phyloP scores from a whole-genome alignment of 2,113 vertebrate genomes.

The Chloroceryle aenea region DNA sequence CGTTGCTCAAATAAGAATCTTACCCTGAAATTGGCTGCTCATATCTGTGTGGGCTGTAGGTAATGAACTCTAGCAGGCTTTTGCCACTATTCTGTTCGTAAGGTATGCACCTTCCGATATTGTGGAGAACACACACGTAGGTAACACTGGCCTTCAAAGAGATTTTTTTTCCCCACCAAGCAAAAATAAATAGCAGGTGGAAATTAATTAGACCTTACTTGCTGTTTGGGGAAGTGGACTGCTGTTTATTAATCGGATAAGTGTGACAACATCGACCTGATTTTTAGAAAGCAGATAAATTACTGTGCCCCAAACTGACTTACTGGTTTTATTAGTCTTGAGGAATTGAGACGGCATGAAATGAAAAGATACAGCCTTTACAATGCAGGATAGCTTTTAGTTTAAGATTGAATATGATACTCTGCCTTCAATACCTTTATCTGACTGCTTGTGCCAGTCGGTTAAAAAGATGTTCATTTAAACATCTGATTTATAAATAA shows the following conservation, averaged over 20 bases:
- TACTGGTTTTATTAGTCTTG: slow-evolving; percentile 28
- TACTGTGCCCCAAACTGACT: background rate
- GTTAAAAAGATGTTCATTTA: slow-evolving; percentile 20
- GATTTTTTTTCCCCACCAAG: background rate
- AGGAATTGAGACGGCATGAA: background rate
- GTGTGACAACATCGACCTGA: slow-evolving; percentile 9
- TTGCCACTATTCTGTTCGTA: background rate
- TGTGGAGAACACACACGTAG: background rate
- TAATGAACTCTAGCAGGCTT: slow-evolving; percentile 3
- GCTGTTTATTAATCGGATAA: slow-evolving; percentile 38
- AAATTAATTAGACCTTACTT: slow-evolving; percentile 38
- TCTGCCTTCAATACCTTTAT: background rate
- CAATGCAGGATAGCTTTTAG: background rate
- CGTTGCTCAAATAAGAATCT: background rate
- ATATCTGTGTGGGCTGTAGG: slow-evolving; percentile 24
- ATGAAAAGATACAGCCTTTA: background rate
- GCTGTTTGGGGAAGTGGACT: slow-evolving; percentile 33
- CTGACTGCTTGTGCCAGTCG: slow-evolving; percentile 16
- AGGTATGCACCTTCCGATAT: background rate
- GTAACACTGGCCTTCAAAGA: background rate
- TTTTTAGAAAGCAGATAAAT: slow-evolving; percentile 55
- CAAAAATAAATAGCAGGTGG: slow-evolving; percentile 40
- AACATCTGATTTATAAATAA: background rate
- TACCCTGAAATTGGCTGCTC: slow-evolving; percentile 49
- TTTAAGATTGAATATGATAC: background rate